Conservation (phyloP, 2,888 invertebrate species). For the Leptopilina syphax region DNA sequence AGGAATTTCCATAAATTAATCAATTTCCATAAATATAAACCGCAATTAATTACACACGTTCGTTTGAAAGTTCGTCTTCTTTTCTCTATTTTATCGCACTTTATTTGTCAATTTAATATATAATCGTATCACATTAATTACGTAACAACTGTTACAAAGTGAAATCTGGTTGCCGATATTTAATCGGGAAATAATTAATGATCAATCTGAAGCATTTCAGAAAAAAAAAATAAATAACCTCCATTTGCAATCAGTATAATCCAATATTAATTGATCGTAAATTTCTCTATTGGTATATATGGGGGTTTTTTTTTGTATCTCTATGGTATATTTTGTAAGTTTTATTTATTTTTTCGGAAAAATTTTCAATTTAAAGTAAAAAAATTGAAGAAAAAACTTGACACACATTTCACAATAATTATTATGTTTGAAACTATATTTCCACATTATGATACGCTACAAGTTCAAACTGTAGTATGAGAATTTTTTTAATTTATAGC, state of each 20-base stretch:
- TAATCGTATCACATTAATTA: not conserved
- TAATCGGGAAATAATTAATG: not conserved
- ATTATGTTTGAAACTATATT: too few relatives aligned
- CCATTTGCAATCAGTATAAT: not conserved
- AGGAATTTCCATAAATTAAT: too few relatives aligned
- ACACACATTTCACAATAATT: too few relatives aligned
- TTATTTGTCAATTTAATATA: constrained; percentile 4
- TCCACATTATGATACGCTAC: too few relatives aligned
- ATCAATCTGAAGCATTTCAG: not conserved
- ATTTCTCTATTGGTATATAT: not conserved
- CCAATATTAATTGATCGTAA: not conserved
- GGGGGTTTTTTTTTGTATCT: not conserved
- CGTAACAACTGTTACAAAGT: constrained; percentile 15
- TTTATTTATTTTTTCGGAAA: too few relatives aligned
- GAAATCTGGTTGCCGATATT: constrained; percentile 18
- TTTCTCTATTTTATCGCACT: not conserved
- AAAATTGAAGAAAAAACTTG: too few relatives aligned
- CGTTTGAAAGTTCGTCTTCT: not conserved
- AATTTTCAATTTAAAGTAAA: too few relatives aligned
- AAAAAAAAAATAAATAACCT: not conserved
- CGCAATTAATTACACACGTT: too few relatives aligned
- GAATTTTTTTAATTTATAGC: too few relatives aligned
- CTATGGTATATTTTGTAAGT: not conserved
- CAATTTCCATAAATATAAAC: too few relatives aligned
- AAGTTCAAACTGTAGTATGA: too few relatives aligned